Evolutionary conservation across 2,113 vertebrate genomes (phyloP).

Genomic region (Leuciscus idus): DNA sequence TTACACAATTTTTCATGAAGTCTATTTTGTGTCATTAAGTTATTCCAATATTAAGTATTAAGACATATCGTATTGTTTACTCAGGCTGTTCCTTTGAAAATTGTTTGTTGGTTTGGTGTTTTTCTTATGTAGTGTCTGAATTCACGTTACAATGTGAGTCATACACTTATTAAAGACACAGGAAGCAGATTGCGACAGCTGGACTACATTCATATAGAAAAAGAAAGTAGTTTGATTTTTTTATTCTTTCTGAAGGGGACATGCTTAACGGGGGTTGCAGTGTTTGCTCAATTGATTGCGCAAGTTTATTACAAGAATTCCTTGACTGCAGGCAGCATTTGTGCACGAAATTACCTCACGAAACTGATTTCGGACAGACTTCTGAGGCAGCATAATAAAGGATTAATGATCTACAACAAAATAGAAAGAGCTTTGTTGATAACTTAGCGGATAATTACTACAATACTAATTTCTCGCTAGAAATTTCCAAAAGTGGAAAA

Average conservation of each 20-base stretch:
- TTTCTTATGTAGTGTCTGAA: neutral
- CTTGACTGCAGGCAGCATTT: neutral
- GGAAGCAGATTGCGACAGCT: neutral
- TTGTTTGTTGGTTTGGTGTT: constrained; percentile 8
- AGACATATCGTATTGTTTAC: neutral
- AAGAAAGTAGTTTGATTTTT: too few species aligned
- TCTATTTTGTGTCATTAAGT: neutral
- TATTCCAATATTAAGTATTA: neutral
- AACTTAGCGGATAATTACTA: too few species aligned
- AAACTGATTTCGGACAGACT: too few species aligned
- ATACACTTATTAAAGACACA: neutral
- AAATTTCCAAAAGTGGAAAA: too few species aligned
- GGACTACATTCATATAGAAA: neutral
- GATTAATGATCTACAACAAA: too few species aligned
- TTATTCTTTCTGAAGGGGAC: neutral
- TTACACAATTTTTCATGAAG: neutral
- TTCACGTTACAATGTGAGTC: neutral
- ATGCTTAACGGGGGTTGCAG: neutral
- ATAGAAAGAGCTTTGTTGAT: too few species aligned
- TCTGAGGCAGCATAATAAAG: too few species aligned
- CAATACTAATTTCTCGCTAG: too few species aligned
- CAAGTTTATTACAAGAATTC: neutral
- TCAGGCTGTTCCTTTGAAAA: constrained; percentile 36
- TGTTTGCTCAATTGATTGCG: neutral
- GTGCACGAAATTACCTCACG: too few species aligned